Percentiles rank a stretch among this genome's conserved stretches.
Evolutionary conservation across 2,113 vertebrate species (phyloP).

Genomic region (Gambusia holbrooki): DNA sequence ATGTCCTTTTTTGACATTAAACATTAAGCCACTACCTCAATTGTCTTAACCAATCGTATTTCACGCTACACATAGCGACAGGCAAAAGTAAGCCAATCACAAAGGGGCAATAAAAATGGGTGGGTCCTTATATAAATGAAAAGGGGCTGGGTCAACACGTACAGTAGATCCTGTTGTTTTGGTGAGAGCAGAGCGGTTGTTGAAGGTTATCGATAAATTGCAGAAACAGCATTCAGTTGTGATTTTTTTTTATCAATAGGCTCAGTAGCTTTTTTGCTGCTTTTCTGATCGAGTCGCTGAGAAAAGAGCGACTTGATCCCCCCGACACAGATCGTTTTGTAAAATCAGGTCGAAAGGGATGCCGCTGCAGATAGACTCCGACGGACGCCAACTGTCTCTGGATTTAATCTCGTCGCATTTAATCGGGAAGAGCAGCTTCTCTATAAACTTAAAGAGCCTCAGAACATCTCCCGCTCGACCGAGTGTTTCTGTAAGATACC

Average conservation of each 20-base stretch:
- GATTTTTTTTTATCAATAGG: background rate
- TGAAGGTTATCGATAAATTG: slow-evolving; percentile 20
- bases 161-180: slow-evolving; percentile 59
- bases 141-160: slow-evolving; percentile 24
- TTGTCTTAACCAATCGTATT: slow-evolving; percentile 46
- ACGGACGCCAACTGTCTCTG: slow-evolving; percentile 67
- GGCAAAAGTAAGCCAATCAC: slow-evolving; percentile 36
- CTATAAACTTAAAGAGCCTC: slow-evolving; percentile 67
- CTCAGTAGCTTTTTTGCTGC: slow-evolving; percentile 17
- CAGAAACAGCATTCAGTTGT: background rate
- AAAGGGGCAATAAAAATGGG: slow-evolving; percentile 2
- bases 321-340: slow-evolving; percentile 40
- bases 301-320: slow-evolving; percentile 72
- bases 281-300: slow-evolving; percentile 72
- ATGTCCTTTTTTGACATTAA: background rate
- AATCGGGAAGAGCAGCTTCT: slow-evolving; percentile 75
- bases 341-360: slow-evolving; percentile 75
- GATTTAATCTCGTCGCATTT: slow-evolving; percentile 77
- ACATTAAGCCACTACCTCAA: background rate
- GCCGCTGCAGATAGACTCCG: slow-evolving; percentile 77
- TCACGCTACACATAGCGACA: background rate
- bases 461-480: slow-evolving; percentile 73
- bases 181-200: background rate
- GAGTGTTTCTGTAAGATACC: slow-evolving; percentile 64
- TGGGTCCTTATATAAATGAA: slow-evolving; percentile 22